Evolutionary conservation across 2,113 vertebrate genomes (phyloP), one percentile per base, ranked within the genome.

Genomic region (Strix aluco): DNA sequence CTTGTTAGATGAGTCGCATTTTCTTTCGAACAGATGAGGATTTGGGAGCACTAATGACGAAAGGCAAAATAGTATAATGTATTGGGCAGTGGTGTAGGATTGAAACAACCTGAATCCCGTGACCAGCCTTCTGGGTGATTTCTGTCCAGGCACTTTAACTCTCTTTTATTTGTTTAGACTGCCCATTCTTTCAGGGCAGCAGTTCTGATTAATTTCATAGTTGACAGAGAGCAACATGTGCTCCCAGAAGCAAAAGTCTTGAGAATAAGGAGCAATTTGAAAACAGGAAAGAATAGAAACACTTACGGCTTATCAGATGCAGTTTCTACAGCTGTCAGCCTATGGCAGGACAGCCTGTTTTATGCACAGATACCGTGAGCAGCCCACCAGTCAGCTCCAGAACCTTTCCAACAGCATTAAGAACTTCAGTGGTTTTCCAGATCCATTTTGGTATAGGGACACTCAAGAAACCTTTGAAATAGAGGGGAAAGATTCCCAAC

Each of bases 61-160:
- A 89, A 90, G 5, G 16, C 27, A 87, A 59, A 63, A 16, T 1
- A 42, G 14, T 34, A 8, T 19, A 29, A 55, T 19, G 14, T 26
- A 11, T 52, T 0, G 0, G 42, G 23, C 32, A 36, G 44, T 84
- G 51, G 17, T n/a, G 9, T 49, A 47, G 70, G 30, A 5, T 1
- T 70, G 38, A 55, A 29, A n/a, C 27, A 88, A 55, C 42, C 52
- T 40, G 16, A 32, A 25, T 84, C 46, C 52, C 65, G 25, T 73
- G n/a, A 47, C 18, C 86, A 83, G 34, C 4, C 23, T 61, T 32
- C 62, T 83, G 51, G 23, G n/a, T 51, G 51, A 59, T 44, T 88
- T 90, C 63, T 66, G 55, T 54, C 15, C 30, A 27, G 46, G 23
- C 18, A 29, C 42, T 88, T 69, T 38, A 14, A 8, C 17, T 82